Evolutionary conservation across 1,140 invertebrate species (phyloP), one percentile per base, ranked within the genome.

Genomic region (Odontomachus brunneus): DNA sequence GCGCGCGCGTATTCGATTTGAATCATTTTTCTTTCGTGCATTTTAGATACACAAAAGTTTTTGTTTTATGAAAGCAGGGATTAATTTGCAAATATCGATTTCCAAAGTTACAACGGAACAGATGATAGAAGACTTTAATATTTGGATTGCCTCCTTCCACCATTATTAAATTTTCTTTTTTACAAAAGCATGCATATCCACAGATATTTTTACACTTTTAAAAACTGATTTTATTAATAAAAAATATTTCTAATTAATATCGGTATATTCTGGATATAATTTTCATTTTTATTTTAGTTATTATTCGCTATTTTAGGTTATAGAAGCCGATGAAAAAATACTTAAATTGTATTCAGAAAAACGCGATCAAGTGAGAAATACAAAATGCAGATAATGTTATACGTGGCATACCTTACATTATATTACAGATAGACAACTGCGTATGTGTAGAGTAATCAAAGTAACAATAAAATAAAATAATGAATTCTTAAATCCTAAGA

Each of bases 121-220:
- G 57, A 59, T 80, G 22, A 26, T 26, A 3, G 4, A 53, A 9
- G 57, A 48, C 12, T 55, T 57, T 4, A 48, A 69, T 75, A 29
- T 80, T 71, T 71, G 65, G 33, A 59, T 80, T 57, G 7, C 14
- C 75, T 71, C 14, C 11, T 78, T 78, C 17, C 14, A 15, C 44
- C 15, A 29, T 57, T 26, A 26, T 26, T 17, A 44, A 44, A 44
- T 44, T 17, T 48, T 59, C 5, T 29, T 48, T 71, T 17, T 44
- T 78, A 9, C n/a, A 44, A 29, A 57, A 57, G 75, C 75, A 80
- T 80, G 75, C 75, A 44, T 7, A 38, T 76, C 11, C n/a, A 38
- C 22, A 78, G 2, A 53, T 76, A 66, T 66, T 57, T 69, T 9
- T 44, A 38, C 22, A 78, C 2, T 38, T 55, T 22, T 62, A 26